Percentiles rank a stretch among this genome's conserved stretches.
Evolutionary conservation across 1,140 invertebrate genomes (phyloP).

Genomic region (Trypoxylus dichotomus): DNA sequence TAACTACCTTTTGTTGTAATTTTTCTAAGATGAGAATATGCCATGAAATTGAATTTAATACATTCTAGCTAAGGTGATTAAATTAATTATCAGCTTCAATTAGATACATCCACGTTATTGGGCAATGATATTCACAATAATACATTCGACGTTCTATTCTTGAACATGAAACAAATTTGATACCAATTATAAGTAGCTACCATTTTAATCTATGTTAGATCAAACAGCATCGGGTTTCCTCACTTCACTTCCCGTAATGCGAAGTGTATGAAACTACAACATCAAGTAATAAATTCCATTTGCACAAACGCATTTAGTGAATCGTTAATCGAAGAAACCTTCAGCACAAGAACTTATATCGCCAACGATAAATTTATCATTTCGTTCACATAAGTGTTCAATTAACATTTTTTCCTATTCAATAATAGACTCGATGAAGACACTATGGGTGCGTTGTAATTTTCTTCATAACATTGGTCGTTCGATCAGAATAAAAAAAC

Average conservation of each 20-base stretch:
- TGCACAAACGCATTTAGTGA: not conserved
- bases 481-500: not conserved
- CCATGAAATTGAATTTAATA: constrained; percentile 7
- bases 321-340: constrained; percentile 3
- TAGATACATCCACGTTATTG: not conserved
- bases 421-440: constrained; percentile 12
- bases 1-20: too few relatives aligned
- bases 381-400: constrained; percentile 7
- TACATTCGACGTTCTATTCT: not conserved
- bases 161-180: constrained; percentile 5
- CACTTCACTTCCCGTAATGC: not conserved
- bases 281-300: not conserved
- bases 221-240: not conserved
- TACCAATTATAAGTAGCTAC: not conserved
- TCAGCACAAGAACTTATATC: constrained; percentile 7
- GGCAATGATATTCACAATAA: not conserved
- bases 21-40: too few relatives aligned
- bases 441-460: not conserved
- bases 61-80: not conserved
- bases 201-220: constrained; percentile 6
- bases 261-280: not conserved
- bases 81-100: not conserved
- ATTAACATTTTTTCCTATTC: constrained; percentile 9
- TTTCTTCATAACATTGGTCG: not conserved
- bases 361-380: constrained; percentile 16